Base-by-base conservation (phyloP, 1,140 invertebrate species). In the Antheraea mylitta region DNA sequence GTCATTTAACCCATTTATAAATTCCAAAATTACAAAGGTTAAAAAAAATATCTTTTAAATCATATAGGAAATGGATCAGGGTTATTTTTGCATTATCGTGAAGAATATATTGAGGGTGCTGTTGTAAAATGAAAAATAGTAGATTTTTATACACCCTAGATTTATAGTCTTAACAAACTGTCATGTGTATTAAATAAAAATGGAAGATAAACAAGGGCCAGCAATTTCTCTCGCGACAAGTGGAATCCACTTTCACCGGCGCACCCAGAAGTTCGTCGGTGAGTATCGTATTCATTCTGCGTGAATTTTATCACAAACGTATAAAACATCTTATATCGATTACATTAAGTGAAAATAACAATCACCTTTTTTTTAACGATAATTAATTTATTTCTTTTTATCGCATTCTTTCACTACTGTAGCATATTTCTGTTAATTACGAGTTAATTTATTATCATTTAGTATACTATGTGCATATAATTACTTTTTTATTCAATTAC, bases 171-270 rank as follows among this genome's bases (percentile, higher is more conserved):
- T 30, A 30, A 30, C 22, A 30, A 30, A 30, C 22, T 30, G 22
- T 30, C 4, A 30, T 30, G 22, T 30, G 4, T 30, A 16, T 53
- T n/a, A 13, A 53, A 53, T 53, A 16, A 53, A 16, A 13, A 13
- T 16, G 45, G 9, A 53, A 53, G 13, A 53, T 13, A 13, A 53
- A 53, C 45, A 38, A 69, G 68, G 68, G 68, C 68, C 68, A 38
- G 8, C 7, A 10, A 19, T n/a, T 53, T 71, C 67, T 71, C 68
- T 42, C 63, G 8, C 18, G n/a, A 58, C 61, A 48, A 59, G 38
- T 42, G 66, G 70, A 71, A 71, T 71, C 58, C 66, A 71, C 70
- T 71, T 71, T 71, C 70, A 58, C 70, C 42, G 53, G 19, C 61
- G 48, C 48, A 58, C 70, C 59, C 65, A 64, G 58, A 58, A 64